Evolutionary conservation across 2,888 invertebrate species (phyloP), one percentile per base, ranked within the genome.

Genomic region (Agrotis puta): DNA sequence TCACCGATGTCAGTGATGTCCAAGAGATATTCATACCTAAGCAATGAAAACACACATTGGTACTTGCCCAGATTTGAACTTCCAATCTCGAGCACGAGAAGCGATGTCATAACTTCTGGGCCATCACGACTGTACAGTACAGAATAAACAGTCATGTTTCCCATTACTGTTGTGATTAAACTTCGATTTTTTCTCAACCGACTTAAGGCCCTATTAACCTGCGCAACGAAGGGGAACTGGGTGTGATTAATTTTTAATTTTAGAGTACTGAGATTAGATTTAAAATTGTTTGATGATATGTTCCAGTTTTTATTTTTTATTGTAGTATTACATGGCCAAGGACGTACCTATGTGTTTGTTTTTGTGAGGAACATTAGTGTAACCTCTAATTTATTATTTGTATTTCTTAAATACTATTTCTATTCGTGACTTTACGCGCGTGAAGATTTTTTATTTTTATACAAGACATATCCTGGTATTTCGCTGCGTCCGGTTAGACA

Each of bases 181-280:
- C 77, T 79, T 77, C 64, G 61, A 72, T 64, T 74, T 81, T 82
- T 82, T 77, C 72, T 82, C 69, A 75, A 74, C 74, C 64, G 51
- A 65, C 80, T 80, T 83, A 75, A 70, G 68, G 2, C 57, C 54
- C 53, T 69, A 74, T 79, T 70, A 70, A 51, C 71, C 62, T 22
- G 64, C 61, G 39, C 58, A 56, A 56, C 47, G 77, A 64, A 64
- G 50, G 14, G 51, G n/a, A 77, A 77, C 43, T 39, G 2, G 27
- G 6, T 43, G 66, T 67, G 68, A 69, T 80, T 80, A 79, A 64
- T 70, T 81, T 77, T 70, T 57, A 77, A 70, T 81, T 81, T 79
- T 58, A 62, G 43, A 74, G 68, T 54, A 64, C 51, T 39, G 53
- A 61, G 51, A 64, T 77, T 64, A 57, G 13, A 24, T 64, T 62